These are phyloP conservation scores for Embidobia sp. DNA, from an alignment of 2,888 invertebrate genomes.

Conservation along the genomic window DNA sequence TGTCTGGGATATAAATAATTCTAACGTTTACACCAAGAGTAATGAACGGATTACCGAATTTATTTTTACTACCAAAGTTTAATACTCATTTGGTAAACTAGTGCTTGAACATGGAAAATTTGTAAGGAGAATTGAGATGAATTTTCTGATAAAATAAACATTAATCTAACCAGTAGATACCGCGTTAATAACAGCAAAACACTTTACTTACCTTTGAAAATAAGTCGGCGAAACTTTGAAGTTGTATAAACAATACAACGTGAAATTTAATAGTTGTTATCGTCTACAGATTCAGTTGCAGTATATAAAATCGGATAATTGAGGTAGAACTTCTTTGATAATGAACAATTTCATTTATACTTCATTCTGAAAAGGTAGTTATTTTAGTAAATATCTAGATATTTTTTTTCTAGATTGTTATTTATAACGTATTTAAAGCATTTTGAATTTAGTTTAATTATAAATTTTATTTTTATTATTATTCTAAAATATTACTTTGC, in stretches of 20 bases:
- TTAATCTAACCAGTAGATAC: constrained; percentile 39
- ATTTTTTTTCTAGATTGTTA: too few species aligned
- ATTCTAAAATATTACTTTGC: too few species aligned
- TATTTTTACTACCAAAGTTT: constrained; percentile 36
- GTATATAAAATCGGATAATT: constrained; percentile 45
- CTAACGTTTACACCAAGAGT: too few species aligned
- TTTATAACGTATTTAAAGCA: too few species aligned
- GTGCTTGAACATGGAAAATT: constrained; percentile 2
- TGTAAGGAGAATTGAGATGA: constrained; percentile 42
- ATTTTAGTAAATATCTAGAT: too few species aligned
- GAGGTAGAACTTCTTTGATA: constrained; percentile 22
- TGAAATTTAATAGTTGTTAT: constrained; percentile 47
- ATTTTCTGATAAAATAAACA: constrained; percentile 43
- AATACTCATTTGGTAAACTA: constrained; percentile 4
- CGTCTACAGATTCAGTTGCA: constrained; percentile 44
- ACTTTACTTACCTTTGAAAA: constrained; percentile 45
- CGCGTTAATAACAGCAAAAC: constrained; percentile 40
- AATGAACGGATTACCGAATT: constrained; percentile 29
- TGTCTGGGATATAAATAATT: too few species aligned
- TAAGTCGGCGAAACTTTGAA: constrained; percentile 28
- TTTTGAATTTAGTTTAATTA: too few species aligned
- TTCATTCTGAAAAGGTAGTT: too few species aligned
- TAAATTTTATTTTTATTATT: too few species aligned
- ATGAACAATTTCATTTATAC: constrained; percentile 25
- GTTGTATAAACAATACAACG: constrained; percentile 46